Evolutionary conservation across 2,113 vertebrate genomes (phyloP).

Genomic region (Pan paniscus): DNA sequence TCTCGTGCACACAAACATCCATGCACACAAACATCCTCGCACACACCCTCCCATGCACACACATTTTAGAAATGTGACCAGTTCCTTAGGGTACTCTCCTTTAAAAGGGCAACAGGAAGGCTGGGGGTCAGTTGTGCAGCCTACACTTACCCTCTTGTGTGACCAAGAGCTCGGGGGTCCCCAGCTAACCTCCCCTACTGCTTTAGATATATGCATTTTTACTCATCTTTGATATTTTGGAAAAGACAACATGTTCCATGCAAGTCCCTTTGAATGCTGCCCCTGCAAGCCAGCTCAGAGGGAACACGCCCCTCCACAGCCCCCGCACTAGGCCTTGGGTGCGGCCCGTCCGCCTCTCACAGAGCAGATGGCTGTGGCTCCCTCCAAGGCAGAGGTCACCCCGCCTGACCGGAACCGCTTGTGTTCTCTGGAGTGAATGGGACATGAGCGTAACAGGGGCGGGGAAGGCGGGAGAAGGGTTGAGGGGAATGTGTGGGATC

Average conservation of each 20-base stretch:
- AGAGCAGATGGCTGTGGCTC: accelerated
- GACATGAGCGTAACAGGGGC: accelerated
- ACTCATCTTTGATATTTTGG: background rate
- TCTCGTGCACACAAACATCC: too few species aligned
- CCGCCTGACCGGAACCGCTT: background rate
- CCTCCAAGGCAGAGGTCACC: accelerated
- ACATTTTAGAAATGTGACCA: background rate
- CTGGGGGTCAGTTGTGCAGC: accelerated
- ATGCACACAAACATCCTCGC: too few species aligned
- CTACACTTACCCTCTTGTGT: accelerated
- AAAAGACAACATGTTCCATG: accelerated
- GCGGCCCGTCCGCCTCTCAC: background rate
- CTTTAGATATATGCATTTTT: background rate
- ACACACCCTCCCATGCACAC: background rate
- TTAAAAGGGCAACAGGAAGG: accelerated
- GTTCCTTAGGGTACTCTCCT: background rate
- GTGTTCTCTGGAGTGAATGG: accelerated
- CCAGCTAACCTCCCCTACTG: background rate
- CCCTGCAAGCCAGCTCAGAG: accelerated
- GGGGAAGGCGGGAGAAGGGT: accelerated
- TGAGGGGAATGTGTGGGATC: accelerated
- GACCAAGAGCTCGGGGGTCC: accelerated
- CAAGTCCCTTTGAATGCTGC: background rate
- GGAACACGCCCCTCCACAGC: too few species aligned
- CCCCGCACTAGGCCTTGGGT: accelerated